Percentiles rank a stretch among this genome's conserved stretches.
Evolutionary conservation across 2,888 invertebrate genomes (phyloP).

Genomic region (Cosmia trapezina): DNA sequence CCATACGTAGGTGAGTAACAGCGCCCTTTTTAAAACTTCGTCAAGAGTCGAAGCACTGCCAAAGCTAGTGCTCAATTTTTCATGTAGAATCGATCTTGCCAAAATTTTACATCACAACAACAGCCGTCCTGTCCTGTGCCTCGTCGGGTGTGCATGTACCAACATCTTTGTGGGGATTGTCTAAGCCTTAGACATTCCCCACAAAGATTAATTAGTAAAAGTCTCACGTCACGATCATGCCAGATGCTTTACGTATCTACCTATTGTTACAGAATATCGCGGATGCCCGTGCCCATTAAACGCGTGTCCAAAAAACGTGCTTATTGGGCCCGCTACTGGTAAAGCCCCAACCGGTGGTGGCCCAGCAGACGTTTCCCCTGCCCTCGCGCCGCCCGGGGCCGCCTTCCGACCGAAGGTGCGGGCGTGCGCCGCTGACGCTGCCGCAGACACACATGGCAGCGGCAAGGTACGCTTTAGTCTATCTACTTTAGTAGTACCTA

Average conservation of each 20-base stretch:
- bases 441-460: constrained; percentile 85
- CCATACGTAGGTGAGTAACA: constrained; percentile 92
- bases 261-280: constrained; percentile 82
- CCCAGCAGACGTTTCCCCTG: constrained; percentile 83
- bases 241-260: constrained; percentile 15
- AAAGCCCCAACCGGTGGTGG: constrained; percentile 95
- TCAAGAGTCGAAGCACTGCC: not conserved
- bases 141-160: not conserved
- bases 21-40: not conserved
- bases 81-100: too few relatives aligned
- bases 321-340: constrained; percentile 99
- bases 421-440: constrained; percentile 84
- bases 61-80: not conserved
- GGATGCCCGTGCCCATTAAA: constrained; percentile 97
- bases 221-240: not conserved
- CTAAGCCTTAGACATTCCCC: not conserved
- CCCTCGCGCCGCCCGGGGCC: constrained; percentile 87
- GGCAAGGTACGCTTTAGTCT: constrained; percentile 78
- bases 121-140: not conserved
- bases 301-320: constrained; percentile 99
- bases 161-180: too few relatives aligned
- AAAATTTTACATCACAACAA: not conserved
- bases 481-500: too few relatives aligned
- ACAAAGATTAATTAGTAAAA: not conserved
- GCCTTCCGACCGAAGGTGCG: constrained; percentile 89